Percentiles rank a stretch among this genome's conserved stretches.
phyloP scores from a whole-genome alignment of 2,113 vertebrate species.

The Atractosteus spatula region DNA sequence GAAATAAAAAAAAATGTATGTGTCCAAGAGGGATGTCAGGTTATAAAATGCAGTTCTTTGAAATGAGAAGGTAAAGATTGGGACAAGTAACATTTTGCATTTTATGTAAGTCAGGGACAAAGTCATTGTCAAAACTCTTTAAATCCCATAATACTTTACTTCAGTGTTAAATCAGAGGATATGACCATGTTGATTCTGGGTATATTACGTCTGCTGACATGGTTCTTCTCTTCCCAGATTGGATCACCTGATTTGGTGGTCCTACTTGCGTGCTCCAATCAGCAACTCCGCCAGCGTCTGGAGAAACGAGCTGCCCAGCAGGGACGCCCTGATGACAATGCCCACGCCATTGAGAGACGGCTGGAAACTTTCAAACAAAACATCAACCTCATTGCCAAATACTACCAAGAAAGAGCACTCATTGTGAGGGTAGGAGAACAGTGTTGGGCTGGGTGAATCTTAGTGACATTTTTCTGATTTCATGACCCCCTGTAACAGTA shows the following conservation, averaged over 20 bases:
- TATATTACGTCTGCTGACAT: not conserved
- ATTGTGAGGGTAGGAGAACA: constrained; percentile 44
- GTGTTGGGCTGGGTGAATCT: not conserved
- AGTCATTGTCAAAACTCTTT: no score
- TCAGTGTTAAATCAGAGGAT: no score
- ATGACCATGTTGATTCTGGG: not conserved
- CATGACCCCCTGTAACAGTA: not conserved
- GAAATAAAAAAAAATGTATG: no score
- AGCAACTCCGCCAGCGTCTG: constrained; percentile 53
- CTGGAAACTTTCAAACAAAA: constrained; percentile 63
- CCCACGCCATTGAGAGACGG: constrained; percentile 53
- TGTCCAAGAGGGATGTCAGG: no score
- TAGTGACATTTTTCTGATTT: not conserved
- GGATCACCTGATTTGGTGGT: constrained; percentile 60
- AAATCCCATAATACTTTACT: no score
- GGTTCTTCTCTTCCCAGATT: constrained; percentile 38
- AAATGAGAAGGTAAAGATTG: no score
- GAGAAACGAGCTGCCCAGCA: constrained; percentile 54
- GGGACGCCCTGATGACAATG: constrained; percentile 58
- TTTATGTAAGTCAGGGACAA: no score
- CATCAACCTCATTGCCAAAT: constrained; percentile 57
- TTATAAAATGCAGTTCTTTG: no score
- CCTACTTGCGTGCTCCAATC: constrained; percentile 58
- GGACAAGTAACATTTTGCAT: no score
- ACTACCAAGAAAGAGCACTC: constrained; percentile 60